Base-by-base conservation (phyloP, 53 echinoderm and acorn worm genomes). In the Henricia sp. region DNA sequence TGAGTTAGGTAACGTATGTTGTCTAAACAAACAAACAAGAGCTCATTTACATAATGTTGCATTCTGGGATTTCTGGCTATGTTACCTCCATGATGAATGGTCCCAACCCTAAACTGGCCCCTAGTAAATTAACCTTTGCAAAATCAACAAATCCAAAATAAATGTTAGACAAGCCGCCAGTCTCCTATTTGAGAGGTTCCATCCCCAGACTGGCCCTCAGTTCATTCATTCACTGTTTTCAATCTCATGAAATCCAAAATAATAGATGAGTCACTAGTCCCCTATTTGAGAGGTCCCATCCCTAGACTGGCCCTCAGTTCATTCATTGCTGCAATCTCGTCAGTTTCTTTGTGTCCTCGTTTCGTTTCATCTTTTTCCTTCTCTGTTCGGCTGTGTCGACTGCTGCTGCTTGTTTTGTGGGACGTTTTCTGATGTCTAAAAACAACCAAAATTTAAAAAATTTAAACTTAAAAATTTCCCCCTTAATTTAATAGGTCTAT, bases 241-340 rank as follows among this genome's bases (percentile, higher is more conserved):
- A 8, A 46, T 46, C 14, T n/a, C n/a, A n/a, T n/a, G n/a, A n/a
- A n/a, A n/a, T n/a, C n/a, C n/a, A n/a, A n/a, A n/a, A n/a, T n/a
- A n/a, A n/a, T 26, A 9, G 19, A 24, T 20, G 32, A 2, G 12
- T 30, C 21, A 3, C 64, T n/a, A 32, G 46, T 26, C 39, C 25
- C 37, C 60, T 82, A 90, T 36, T 90, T 90, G 52, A 90, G 86
- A 48, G 90, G 90, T 14, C 78, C 74, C 55, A 90, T 69, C 8
- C 90, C 90, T 70, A 90, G 90, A 71, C 78, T 86, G 19, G 90
- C 90, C 37, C 90, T 57, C 25, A 90, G 63, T 16, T 78, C 90
- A 67, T 90, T 90, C 46, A 86, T 86, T 24, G 77, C 90, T 27
- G 85, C 72, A 33, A 90, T 90, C 52, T 90, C 90, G 50, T 32